Evolutionary conservation across 30 jellyfish, hydroid and myxozoan genomes (phyloP), one percentile per base, ranked within the genome.

Genomic region (Hydractinia echinata): DNA sequence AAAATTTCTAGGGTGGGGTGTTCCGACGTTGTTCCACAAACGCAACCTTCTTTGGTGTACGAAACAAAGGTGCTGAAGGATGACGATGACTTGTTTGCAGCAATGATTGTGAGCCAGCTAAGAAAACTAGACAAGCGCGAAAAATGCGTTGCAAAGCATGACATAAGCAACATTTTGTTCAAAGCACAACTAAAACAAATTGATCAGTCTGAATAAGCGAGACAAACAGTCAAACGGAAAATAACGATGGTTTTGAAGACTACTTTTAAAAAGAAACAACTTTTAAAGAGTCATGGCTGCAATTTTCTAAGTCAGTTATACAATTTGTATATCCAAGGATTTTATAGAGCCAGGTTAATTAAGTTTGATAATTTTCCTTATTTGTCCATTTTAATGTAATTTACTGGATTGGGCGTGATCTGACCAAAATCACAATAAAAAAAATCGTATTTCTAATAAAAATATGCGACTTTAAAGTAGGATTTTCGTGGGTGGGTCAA

Each of bases 141-240:
- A 44, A 74, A 74, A 74, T 74, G 83, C 70, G 14, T 74, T 5
- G 83, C 66, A 10, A 74, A 74, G 7, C 83, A 74, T 50, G 83
- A 74, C 39, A 74, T 74, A 19, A 74, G 66, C 70, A 74, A 74
- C 20, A 74, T 55, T 74, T 54, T 74, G n/a, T 74, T 49, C 62
- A 74, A 74, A 74, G 83, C 83, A 48, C 48, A 49, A 5, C 21
- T 74, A 55, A 74, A 74, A 6, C 62, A 74, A 54, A 30, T 74
- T n/a, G 83, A 74, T 49, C 76, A 66, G 10, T 19, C 21, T 49
- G 48, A 66, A 66, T 19, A 66, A 8, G 76, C 21, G 1, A 4
- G 68, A 49, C 21, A 74, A 74, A 13, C 74, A 64, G 1, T 51
- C 18, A 6, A 64, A n/a, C 39, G 74, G 39, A 7, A 64, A 64